Conservation (phyloP, 2,888 invertebrate genomes). For the Machimus rusticus region DNA sequence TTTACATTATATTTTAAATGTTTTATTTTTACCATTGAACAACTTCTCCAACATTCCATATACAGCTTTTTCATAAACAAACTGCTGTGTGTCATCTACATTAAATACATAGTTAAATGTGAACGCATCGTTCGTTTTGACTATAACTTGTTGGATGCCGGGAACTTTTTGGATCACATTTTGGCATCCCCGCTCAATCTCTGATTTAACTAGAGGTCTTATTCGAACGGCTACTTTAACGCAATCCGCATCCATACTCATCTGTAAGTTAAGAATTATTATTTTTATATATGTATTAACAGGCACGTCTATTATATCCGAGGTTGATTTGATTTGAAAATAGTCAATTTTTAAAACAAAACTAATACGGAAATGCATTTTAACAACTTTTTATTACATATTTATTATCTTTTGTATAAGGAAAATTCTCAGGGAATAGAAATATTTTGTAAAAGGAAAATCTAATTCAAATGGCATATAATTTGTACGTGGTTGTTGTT, state of each 20-base stretch:
- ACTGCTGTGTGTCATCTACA: constrained; percentile 72
- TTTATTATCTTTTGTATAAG: no score
- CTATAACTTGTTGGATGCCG: constrained; percentile 73
- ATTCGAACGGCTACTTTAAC: constrained; percentile 80
- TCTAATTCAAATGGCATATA: no score
- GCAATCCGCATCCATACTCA: constrained; percentile 51
- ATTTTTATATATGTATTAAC: not conserved
- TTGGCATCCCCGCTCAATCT: constrained; percentile 77
- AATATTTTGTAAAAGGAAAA: no score
- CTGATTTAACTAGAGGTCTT: constrained; percentile 78
- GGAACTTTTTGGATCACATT: constrained; percentile 73
- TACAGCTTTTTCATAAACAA: constrained; percentile 78
- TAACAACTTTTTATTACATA: no score
- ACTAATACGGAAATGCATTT: no score
- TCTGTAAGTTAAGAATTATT: not conserved
- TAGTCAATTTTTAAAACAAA: no score
- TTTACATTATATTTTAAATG: not conserved
- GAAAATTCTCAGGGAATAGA: no score
- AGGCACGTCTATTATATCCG: no score
- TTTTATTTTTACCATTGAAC: constrained; percentile 75
- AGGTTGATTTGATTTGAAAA: no score
- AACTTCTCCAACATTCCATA: constrained; percentile 75
- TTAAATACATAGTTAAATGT: constrained; percentile 86
- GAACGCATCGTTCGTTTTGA: constrained; percentile 75
- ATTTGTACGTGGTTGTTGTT: no score